Conservation (phyloP, 2,797 vertebrate species). For the Danionella dracula region DNA sequence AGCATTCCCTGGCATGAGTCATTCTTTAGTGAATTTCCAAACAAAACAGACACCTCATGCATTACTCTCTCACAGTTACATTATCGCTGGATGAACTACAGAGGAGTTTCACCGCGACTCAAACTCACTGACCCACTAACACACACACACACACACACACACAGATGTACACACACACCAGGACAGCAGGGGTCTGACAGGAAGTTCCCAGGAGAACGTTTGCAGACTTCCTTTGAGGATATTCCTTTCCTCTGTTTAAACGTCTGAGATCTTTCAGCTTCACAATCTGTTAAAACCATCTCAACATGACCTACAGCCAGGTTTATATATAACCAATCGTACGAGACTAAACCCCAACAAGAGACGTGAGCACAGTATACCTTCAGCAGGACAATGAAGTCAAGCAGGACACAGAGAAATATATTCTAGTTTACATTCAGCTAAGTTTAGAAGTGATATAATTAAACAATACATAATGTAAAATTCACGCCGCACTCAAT, state of each 20-base stretch:
- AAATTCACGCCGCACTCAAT: too few relatives aligned
- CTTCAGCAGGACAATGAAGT: not conserved
- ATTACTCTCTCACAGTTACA: not conserved
- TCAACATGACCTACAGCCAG: not conserved
- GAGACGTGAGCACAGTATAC: not conserved
- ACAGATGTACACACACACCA: slow-evolving; percentile 6
- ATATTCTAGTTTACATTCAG: too few relatives aligned
- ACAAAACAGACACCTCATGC: slow-evolving; percentile 18
- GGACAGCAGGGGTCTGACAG: slow-evolving; percentile 13
- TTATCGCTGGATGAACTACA: slow-evolving; percentile 42
- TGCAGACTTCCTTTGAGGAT: slow-evolving; percentile 26
- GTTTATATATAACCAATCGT: not conserved
- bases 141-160: not conserved
- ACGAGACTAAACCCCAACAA: not conserved
- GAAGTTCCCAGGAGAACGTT: slow-evolving; percentile 33
- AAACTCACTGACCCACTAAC: slow-evolving; percentile 8
- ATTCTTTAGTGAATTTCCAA: slow-evolving; percentile 2
- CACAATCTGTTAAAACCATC: slow-evolving; percentile 4
- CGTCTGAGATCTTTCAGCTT: slow-evolving; percentile 16
- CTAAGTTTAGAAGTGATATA: too few relatives aligned
- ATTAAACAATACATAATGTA: too few relatives aligned
- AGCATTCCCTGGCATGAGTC: slow-evolving; percentile 1
- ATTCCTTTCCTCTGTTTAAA: not conserved
- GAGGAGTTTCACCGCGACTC: slow-evolving; percentile 50
- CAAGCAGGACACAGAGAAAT: too few relatives aligned